A percentile compares a stretch with the other conserved stretches of the same genome.
These are phyloP conservation scores for Tetanocera ferruginea DNA, from an alignment of 2,888 invertebrate genomes.

Conservation along the genomic window DNA sequence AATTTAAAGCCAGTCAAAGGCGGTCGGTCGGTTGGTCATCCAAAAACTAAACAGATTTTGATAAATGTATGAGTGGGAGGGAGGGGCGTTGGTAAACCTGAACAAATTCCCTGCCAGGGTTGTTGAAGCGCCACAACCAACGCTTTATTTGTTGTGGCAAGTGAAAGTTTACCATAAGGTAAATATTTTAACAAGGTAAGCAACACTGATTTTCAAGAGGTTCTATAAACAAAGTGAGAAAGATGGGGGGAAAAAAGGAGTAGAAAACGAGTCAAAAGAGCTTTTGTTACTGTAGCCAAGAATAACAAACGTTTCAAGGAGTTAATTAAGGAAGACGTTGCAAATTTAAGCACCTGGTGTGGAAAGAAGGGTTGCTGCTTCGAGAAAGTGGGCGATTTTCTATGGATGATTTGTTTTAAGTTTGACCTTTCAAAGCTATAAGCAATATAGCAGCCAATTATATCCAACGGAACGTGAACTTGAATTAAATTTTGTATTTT, in stretches of 20 bases:
- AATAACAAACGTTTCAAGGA: not conserved
- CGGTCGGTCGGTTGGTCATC: no score
- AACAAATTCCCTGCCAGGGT: not conserved
- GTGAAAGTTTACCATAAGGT: not conserved
- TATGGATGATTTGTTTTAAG: no score
- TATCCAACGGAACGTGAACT: no score
- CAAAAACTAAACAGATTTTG: no score
- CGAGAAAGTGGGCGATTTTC: no score
- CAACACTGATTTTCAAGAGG: not conserved
- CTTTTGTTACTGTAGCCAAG: not conserved
- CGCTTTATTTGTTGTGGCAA: slow-evolving; percentile 23
- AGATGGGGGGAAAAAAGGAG: not conserved
- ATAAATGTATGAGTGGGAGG: not conserved
- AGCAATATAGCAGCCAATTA: no score
- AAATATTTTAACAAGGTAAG: not conserved
- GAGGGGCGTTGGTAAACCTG: not conserved
- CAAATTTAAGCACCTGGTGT: not conserved
- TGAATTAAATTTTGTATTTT: no score
- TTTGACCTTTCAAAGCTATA: no score
- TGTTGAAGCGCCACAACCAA: not conserved
- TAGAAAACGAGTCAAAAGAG: no score
- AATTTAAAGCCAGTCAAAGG: no score
- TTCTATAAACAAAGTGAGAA: not conserved
- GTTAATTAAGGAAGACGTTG: not conserved
- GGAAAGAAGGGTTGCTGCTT: not conserved